Conservation (phyloP, 2,113 vertebrate genomes). For the Tetrao urogallus region DNA sequence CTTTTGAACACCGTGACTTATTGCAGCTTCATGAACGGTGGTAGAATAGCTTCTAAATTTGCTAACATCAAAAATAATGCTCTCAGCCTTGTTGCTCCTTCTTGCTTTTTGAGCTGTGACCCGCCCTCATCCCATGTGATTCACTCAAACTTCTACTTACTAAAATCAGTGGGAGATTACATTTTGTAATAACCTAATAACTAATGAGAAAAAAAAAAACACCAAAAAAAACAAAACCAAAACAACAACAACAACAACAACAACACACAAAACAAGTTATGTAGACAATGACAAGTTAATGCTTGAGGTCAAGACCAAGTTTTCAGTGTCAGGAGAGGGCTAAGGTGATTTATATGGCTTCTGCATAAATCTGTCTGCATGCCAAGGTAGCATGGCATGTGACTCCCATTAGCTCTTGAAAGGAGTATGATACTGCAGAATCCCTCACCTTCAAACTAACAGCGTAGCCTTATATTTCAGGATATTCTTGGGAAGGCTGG, state of each 20-base stretch:
- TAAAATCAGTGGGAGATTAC: not conserved
- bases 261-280: accelerated
- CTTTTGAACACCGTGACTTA: not conserved
- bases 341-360: accelerated
- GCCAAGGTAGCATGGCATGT: not conserved
- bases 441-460: not conserved
- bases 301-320: not conserved
- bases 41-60: not conserved
- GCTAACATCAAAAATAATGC: not conserved
- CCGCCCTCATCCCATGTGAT: not conserved
- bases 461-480: not conserved
- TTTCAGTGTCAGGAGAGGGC: not conserved
- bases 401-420: not conserved
- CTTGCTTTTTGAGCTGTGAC: not conserved
- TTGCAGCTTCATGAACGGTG: not conserved
- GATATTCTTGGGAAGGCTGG: not conserved
- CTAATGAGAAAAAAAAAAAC: not conserved
- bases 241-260: no score
- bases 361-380: not conserved
- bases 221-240: no score
- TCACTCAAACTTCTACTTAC: not conserved
- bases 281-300: not conserved
- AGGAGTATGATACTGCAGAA: not conserved
- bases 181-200: not conserved
- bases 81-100: not conserved